Evolutionary conservation across 2,113 vertebrate species (phyloP).

Genomic region (Macrotis lagotis): DNA sequence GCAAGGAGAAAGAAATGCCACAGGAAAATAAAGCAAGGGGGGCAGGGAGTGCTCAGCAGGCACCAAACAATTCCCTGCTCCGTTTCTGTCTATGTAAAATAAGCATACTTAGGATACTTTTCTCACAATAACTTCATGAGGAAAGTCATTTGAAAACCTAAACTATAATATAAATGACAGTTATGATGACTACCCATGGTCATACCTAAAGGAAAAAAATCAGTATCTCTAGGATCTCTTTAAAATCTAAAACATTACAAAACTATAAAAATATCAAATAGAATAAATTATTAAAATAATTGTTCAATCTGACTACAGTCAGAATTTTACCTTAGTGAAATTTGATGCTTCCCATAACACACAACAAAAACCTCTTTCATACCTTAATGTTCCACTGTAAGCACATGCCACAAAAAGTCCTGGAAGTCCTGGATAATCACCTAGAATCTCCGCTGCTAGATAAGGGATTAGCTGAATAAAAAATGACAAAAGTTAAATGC

Average conservation of each 20-base stretch:
- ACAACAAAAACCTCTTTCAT: background rate
- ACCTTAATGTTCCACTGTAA: conserved; percentile 89
- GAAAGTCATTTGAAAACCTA: background rate
- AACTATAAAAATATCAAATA: background rate
- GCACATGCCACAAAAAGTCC: conserved; percentile 75
- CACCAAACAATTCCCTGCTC: too few species aligned
- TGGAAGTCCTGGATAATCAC: conserved; percentile 82
- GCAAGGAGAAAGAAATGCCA: too few species aligned
- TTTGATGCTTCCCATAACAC: background rate
- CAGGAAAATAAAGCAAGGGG: too few species aligned
- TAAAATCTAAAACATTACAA: background rate
- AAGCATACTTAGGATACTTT: background rate
- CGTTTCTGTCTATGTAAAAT: background rate
- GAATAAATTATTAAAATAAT: background rate
- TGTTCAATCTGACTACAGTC: background rate
- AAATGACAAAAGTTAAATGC: background rate
- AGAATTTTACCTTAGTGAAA: too few species aligned
- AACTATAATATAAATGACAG: background rate
- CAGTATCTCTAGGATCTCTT: background rate
- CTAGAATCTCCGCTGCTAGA: conserved; percentile 86
- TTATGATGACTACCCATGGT: background rate
- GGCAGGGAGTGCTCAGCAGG: too few species aligned
- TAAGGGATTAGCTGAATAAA: conserved; percentile 86
- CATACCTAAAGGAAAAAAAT: background rate
- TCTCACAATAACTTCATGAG: background rate